Percentiles rank a stretch among this genome's conserved stretches.
These are phyloP conservation scores for Scrobipalpa atriplicella DNA, from an alignment of 2,888 invertebrate genomes.

Conservation along the genomic window DNA sequence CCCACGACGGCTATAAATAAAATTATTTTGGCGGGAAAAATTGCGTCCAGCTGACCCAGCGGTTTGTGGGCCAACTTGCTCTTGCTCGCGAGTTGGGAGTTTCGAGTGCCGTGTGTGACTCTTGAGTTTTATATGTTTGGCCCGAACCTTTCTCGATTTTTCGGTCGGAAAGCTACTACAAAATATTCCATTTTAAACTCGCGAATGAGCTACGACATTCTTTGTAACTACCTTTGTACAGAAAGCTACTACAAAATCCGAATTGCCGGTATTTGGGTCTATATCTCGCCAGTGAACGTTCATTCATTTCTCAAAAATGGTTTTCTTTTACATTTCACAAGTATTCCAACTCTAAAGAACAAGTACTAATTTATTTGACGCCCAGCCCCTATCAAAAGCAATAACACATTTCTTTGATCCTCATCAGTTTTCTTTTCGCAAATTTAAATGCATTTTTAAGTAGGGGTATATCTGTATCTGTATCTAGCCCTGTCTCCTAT, in stretches of 20 bases:
- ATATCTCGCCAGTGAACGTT: no score
- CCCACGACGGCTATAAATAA: constrained; percentile 34
- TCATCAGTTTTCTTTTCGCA: no score
- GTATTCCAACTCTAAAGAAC: no score
- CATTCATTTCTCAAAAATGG: no score
- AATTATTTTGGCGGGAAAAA: constrained; percentile 33
- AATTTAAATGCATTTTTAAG: background rate
- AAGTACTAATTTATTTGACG: no score
- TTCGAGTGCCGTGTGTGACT: constrained; percentile 10
- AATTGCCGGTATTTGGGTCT: no score
- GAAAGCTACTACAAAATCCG: no score
- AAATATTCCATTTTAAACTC: constrained; percentile 6
- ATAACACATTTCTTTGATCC: no score
- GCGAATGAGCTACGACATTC: background rate
- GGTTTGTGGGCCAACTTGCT: constrained; percentile 25
- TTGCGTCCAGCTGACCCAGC: constrained; percentile 24
- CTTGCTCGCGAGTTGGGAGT: constrained; percentile 15
- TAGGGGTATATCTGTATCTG: no score
- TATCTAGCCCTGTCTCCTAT: background rate
- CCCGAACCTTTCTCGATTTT: constrained; percentile 5
- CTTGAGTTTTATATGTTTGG: constrained; percentile 9
- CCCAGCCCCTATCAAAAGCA: no score
- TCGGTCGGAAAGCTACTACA: background rate
- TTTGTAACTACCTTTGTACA: no score
- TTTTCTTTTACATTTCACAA: no score